Conservation (phyloP, 2,797 vertebrate genomes). For the Australoheros facetus region DNA sequence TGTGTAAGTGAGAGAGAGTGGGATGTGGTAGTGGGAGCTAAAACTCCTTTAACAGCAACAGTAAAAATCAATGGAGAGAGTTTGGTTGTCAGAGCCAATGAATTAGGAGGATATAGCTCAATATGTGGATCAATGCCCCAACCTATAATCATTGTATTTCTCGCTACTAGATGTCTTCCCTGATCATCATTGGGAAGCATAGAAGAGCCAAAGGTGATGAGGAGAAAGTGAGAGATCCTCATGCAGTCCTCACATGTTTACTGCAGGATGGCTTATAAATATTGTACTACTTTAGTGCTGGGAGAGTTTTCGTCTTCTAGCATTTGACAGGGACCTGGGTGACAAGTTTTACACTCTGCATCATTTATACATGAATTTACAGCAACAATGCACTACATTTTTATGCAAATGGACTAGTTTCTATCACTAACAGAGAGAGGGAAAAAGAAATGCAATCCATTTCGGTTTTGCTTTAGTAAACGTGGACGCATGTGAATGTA, state of each 20-base stretch:
- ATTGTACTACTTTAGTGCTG: slow-evolving; percentile 21
- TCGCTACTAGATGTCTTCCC: slow-evolving; percentile 55
- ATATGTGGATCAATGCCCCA: slow-evolving; percentile 67
- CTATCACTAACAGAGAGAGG: not conserved
- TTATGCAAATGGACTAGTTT: slow-evolving; percentile 28
- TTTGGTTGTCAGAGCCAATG: slow-evolving; percentile 67
- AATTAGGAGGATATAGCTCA: slow-evolving; percentile 59
- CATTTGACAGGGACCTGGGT: slow-evolving; percentile 25
- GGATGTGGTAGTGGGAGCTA: slow-evolving; percentile 17
- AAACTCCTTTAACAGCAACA: slow-evolving; percentile 59
- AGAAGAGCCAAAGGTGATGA: slow-evolving; percentile 22
- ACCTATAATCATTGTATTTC: slow-evolving; percentile 71
- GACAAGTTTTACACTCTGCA: slow-evolving; percentile 35
- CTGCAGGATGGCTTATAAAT: slow-evolving; percentile 42
- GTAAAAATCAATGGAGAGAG: slow-evolving; percentile 69
- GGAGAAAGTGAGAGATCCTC: slow-evolving; percentile 20
- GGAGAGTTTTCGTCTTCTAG: slow-evolving; percentile 32
- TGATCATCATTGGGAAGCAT: slow-evolving; percentile 55
- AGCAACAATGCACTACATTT: slow-evolving; percentile 32
- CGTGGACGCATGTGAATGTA: not conserved
- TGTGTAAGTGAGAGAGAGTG: not conserved
- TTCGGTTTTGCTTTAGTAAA: slow-evolving; percentile 7
- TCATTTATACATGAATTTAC: slow-evolving; percentile 44
- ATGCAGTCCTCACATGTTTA: slow-evolving; percentile 8
- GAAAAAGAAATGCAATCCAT: slow-evolving; percentile 6